These are phyloP conservation scores for Aphelinus atriplicis DNA, from an alignment of 1,140 invertebrate genomes.

Conservation along the genomic window DNA sequence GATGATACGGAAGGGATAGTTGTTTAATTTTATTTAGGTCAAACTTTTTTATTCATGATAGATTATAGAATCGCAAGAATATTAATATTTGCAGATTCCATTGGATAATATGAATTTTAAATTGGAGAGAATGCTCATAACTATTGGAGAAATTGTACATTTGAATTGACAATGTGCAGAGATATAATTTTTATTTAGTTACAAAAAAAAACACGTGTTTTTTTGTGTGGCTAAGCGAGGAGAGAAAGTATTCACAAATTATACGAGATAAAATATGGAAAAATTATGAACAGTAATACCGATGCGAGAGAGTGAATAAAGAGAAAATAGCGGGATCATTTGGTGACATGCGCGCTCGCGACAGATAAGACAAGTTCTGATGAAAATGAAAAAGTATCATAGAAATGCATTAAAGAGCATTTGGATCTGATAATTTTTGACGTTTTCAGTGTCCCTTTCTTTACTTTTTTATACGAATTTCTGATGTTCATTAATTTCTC, in stretches of 20 bases:
- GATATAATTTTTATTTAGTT: neutral
- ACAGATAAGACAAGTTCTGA: too few relatives aligned
- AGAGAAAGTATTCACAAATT: constrained; percentile 26
- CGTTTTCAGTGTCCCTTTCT: constrained; percentile 32
- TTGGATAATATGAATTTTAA: neutral
- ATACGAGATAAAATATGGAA: constrained; percentile 22
- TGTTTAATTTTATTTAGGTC: constrained; percentile 37
- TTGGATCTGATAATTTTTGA: constrained; percentile 35
- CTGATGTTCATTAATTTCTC: constrained; percentile 14
- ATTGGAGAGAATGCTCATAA: too few relatives aligned
- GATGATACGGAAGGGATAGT: constrained; percentile 20
- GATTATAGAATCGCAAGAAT: neutral
- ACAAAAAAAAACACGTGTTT: constrained; percentile 17
- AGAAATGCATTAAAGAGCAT: constrained; percentile 26
- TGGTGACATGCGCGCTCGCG: neutral
- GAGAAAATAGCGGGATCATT: constrained; percentile 10
- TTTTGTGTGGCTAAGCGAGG: constrained; percentile 12
- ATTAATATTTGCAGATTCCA: constrained; percentile 22
- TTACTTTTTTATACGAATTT: constrained; percentile 34
- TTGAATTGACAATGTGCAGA: neutral
- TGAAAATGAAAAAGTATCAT: neutral
- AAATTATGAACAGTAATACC: constrained; percentile 5
- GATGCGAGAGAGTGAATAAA: constrained; percentile 15
- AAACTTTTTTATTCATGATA: constrained; percentile 18
- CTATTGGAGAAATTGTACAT: too few relatives aligned